A percentile compares a stretch with the other conserved stretches of the same genome.
Evolutionary conservation across 2,888 invertebrate species (phyloP).

Genomic region (Pyrgus malvae): DNA sequence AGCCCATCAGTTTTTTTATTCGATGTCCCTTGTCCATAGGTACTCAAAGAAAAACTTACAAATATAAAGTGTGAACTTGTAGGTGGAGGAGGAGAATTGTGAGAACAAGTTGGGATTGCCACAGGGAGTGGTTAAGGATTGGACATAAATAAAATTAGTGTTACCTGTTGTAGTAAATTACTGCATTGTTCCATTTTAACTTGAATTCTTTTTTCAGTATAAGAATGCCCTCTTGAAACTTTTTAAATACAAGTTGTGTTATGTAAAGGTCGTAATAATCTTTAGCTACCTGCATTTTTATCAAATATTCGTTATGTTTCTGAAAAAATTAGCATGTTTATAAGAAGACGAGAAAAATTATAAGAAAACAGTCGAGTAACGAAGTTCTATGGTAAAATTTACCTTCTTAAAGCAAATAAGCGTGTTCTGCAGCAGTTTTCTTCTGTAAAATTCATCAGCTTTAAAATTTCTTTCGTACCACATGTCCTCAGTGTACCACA

Average conservation of each 20-base stretch:
- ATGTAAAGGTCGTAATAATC: constrained; percentile 86
- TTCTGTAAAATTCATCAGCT: constrained; percentile 80
- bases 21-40: too few relatives aligned
- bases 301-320: constrained; percentile 65
- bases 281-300: constrained; percentile 85
- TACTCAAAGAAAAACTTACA: too few relatives aligned
- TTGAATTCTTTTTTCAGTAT: constrained; percentile 70
- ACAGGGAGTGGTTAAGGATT: too few relatives aligned
- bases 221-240: constrained; percentile 70
- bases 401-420: constrained; percentile 77
- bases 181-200: constrained; percentile 69
- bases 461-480: constrained; percentile 76
- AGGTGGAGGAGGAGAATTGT: too few relatives aligned
- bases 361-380: too few relatives aligned
- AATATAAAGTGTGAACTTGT: too few relatives aligned
- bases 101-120: too few relatives aligned
- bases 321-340: too few relatives aligned
- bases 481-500: constrained; percentile 72
- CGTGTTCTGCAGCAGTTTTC: constrained; percentile 65
- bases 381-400: too few relatives aligned
- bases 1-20: too few relatives aligned
- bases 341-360: too few relatives aligned
- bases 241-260: constrained; percentile 73
- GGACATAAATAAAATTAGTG: too few relatives aligned
- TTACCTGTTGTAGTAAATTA: constrained; percentile 73